phyloP scores from a whole-genome alignment of 2,113 vertebrate species.

The Scopus umbretta region DNA sequence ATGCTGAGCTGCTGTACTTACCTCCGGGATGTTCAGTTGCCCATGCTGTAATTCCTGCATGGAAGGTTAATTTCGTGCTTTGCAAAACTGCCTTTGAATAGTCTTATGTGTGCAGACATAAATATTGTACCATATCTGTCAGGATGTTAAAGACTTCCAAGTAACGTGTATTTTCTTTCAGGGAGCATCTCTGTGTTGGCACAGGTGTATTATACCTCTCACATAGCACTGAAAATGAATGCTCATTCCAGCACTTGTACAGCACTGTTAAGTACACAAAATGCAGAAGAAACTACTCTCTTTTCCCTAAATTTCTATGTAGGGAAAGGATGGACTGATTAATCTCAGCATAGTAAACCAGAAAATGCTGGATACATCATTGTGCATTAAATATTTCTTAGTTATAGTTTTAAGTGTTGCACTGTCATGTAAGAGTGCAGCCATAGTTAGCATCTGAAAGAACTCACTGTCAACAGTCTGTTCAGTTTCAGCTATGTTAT shows the following conservation, averaged over 20 bases:
- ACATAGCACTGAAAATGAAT: background rate
- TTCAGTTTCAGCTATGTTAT: background rate
- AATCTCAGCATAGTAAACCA: background rate
- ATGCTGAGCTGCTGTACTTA: background rate
- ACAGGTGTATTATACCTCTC: background rate
- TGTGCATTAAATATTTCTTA: background rate
- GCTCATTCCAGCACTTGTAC: background rate
- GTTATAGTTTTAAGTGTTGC: background rate
- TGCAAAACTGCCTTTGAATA: background rate
- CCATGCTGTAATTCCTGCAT: background rate
- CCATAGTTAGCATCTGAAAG: background rate
- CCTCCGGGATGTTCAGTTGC: background rate
- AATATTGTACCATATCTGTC: background rate
- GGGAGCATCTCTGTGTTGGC: background rate
- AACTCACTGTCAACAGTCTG: background rate
- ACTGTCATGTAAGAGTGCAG: background rate
- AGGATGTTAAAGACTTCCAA: background rate
- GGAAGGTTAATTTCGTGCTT: background rate
- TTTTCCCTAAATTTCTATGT: background rate
- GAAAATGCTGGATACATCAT: background rate
- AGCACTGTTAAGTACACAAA: background rate
- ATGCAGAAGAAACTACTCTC: background rate
- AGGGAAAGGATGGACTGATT: background rate
- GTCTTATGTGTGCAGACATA: background rate
- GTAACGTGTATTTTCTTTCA: background rate